Evolutionary conservation across 2,888 invertebrate species (phyloP), one percentile per base, ranked within the genome.

Genomic region (Brachycybe producta): DNA sequence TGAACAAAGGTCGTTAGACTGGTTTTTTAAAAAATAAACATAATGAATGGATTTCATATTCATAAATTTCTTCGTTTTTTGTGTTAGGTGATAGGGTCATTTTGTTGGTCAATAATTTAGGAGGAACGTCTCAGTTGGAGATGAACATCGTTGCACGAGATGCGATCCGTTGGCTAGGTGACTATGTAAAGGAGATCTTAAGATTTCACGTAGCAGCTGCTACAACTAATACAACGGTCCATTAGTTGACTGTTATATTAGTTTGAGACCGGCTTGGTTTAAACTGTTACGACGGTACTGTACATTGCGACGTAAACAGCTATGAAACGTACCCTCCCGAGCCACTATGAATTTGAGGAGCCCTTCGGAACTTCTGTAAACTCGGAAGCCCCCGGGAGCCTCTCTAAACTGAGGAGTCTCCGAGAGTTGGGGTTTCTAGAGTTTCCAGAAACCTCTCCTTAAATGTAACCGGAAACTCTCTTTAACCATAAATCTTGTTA

Each of bases 61-160:
- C 38, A 8, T 7, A 38, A 11, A 11, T 38, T 17, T 17, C 11
- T 17, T 43, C 28, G 1, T 11, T 28, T 17, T 49, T 49, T 54
- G 19, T 44, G 11, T 21, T 27, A 50, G 51, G 34, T 48, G 48
- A 51, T 27, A 49, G 17, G 32, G 30, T 47, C 7, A 48, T 49
- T 19, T n/a, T 51, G 8, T 47, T 46, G 58, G 65, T 90, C 4
- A 85, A 86, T 67, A 90, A 88, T 65, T 70, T 84, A 47, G 86
- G 87, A 24, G 77, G 77, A 1, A 73, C 82, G 0, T 79, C 82
- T 1, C 75, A 80, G 54, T 62, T 86, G 51, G 87, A 90, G 63
- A 76, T 84, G 70, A 79, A 78, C 57, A 76, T 85, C 43, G 70
- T 84, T 8, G 75, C 76, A 44, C 73, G 73, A 5, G 83, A 84